phyloP scores from a whole-genome alignment of 2,888 invertebrate genomes.

The Apotomis turbidana region DNA sequence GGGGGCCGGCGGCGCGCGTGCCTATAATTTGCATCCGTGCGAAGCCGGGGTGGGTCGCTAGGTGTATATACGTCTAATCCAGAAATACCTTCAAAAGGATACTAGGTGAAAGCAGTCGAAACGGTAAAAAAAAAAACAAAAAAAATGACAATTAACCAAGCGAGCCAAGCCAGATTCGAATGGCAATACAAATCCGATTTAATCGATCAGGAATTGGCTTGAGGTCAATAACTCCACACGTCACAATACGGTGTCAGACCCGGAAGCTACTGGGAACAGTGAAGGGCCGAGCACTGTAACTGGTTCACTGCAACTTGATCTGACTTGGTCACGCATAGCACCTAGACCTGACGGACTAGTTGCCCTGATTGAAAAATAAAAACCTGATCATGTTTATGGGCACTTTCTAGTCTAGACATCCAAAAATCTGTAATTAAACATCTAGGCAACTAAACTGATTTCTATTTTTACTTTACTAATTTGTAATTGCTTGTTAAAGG shows the following conservation, averaged over 20 bases:
- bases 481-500: neutral
- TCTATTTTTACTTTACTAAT: neutral
- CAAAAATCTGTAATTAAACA: neutral
- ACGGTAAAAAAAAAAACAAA: no score
- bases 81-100: no score
- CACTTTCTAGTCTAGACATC: slow-evolving; percentile 8
- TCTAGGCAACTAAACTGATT: neutral
- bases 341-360: slow-evolving; percentile 15
- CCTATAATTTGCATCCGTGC: no score
- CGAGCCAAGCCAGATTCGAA: no score
- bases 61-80: no score
- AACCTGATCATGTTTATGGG: slow-evolving; percentile 1
- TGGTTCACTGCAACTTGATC: slow-evolving; percentile 7
- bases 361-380: slow-evolving; percentile 11
- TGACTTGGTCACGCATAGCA: slow-evolving; percentile 23
- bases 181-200: neutral
- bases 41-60: no score
- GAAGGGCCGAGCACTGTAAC: slow-evolving; percentile 22
- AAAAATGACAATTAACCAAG: no score
- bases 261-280: slow-evolving; percentile 24
- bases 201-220: slow-evolving; percentile 11
- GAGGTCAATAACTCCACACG: slow-evolving; percentile 31
- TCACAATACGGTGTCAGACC: slow-evolving; percentile 14
- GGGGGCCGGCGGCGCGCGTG: no score
- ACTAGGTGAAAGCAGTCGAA: no score